Evolutionary conservation across 2,797 vertebrate genomes (phyloP).

Genomic region (Mus minutoides): DNA sequence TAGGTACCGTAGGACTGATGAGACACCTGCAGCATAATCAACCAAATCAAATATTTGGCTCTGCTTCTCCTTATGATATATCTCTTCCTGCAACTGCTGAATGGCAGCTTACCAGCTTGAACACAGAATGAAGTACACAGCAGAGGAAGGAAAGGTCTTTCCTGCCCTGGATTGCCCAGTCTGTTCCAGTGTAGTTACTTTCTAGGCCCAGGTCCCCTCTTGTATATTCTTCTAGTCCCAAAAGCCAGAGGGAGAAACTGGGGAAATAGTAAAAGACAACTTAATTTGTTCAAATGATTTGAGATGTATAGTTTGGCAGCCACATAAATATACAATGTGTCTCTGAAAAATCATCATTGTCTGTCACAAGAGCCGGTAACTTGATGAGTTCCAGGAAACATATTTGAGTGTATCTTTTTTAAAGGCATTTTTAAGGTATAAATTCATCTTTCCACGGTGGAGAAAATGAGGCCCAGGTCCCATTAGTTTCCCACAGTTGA

Average conservation of each 20-base stretch:
- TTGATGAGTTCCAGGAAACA: slow-evolving; percentile 43
- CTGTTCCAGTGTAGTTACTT: neutral
- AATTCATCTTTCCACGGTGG: neutral
- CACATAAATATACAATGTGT: slow-evolving; percentile 13
- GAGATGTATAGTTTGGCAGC: neutral
- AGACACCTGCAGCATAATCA: slow-evolving; percentile 89
- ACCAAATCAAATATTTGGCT: slow-evolving; percentile 89
- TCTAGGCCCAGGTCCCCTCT: neutral
- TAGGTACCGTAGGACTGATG: slow-evolving; percentile 81
- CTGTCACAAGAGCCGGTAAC: slow-evolving; percentile 25
- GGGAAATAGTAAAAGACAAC: slow-evolving; percentile 12
- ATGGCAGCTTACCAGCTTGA: slow-evolving; percentile 76
- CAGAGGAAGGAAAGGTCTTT: neutral
- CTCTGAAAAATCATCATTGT: slow-evolving; percentile 56
- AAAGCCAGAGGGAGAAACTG: neutral
- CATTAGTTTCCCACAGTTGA: neutral
- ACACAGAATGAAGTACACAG: slow-evolving; percentile 76
- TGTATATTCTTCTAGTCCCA: neutral
- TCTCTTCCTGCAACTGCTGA: slow-evolving; percentile 82
- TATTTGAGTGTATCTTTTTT: neutral
- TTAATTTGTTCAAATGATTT: slow-evolving; percentile 59
- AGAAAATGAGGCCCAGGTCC: neutral
- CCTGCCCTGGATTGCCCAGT: neutral
- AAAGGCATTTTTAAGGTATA: neutral
- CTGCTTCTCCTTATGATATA: slow-evolving; percentile 82